Evolutionary conservation across 2,888 invertebrate species (phyloP).

Genomic region (Biston betularia): DNA sequence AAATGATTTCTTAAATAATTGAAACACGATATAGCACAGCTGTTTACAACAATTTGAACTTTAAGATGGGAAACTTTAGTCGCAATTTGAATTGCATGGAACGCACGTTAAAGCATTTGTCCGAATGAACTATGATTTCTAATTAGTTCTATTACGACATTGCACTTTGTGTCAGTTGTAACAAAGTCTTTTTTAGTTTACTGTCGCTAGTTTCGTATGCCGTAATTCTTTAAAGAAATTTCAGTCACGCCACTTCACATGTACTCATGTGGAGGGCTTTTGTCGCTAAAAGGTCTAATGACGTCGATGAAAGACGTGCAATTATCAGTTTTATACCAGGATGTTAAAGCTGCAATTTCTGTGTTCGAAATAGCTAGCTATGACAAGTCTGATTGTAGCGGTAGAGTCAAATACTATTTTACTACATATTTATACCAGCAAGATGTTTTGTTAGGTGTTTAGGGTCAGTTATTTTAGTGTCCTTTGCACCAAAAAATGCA

Average conservation of each 20-base stretch:
- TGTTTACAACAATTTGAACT: slow-evolving; percentile 66
- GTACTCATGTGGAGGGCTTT: slow-evolving; percentile 64
- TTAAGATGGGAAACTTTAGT: slow-evolving; percentile 55
- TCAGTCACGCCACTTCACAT: slow-evolving; percentile 78
- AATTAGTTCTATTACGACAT: slow-evolving; percentile 63
- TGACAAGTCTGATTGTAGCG: slow-evolving; percentile 40
- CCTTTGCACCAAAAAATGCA: slow-evolving; percentile 44
- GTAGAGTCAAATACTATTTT: slow-evolving; percentile 65
- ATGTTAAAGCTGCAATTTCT: slow-evolving; percentile 54
- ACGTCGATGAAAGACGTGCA: slow-evolving; percentile 47
- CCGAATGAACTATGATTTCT: slow-evolving; percentile 67
- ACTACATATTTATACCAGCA: slow-evolving; percentile 73
- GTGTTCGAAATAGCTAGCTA: slow-evolving; percentile 24
- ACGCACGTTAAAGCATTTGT: slow-evolving; percentile 58
- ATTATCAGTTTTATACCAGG: slow-evolving; percentile 53
- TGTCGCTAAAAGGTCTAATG: slow-evolving; percentile 56
- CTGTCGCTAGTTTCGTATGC: slow-evolving; percentile 56
- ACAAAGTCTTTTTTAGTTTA: slow-evolving; percentile 66
- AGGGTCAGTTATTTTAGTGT: slow-evolving; percentile 75
- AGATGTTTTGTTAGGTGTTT: slow-evolving; percentile 69
- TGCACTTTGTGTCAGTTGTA: slow-evolving; percentile 60
- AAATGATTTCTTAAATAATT: slow-evolving; percentile 68
- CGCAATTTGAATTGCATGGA: slow-evolving; percentile 60
- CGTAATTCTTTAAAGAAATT: slow-evolving; percentile 67
- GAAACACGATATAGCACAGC: slow-evolving; percentile 69